Evolutionary conservation across 2,797 vertebrate genomes (phyloP), one percentile per base, ranked within the genome.

Genomic region (Moxostoma hubbsi): DNA sequence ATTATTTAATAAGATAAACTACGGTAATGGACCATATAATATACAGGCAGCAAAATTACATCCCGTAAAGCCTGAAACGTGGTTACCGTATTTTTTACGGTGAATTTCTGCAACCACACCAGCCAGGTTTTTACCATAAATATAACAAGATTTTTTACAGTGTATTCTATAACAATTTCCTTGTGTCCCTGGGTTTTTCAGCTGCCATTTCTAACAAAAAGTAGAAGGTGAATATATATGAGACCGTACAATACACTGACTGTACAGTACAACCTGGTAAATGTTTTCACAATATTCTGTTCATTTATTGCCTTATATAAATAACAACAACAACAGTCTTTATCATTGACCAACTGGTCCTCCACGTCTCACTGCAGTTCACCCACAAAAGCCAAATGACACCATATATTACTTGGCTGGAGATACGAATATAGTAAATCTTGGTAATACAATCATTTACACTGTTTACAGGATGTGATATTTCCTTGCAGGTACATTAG

Each of bases 381-480:
- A 11, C 5, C 6, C 6, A 7, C 58, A 6, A 13, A 74, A 79
- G 12, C 6, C 9, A 18, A 7, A 15, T 18, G 53, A 61, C 50
- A 9, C n/a, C 12, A 10, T 73, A 9, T 80, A 80, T 11, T 7
- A 16, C 47, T 49, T 80, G 10, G 70, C 70, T 59, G 63, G 45
- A 6, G 10, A 73, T 73, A 63, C 70, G 1, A 1, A 43, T 2
- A 24, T 51, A 45, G 12, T 66, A 24, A 13, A 50, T 7, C 13
- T 51, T 0, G 69, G 77, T 80, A 73, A 80, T 50, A 9, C 3
- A 58, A 3, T 10, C 15, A 9, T 62, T 62, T 36, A 6, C 4
- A 11, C 24, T 43, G 1, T 62, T 43, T 12, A 57, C 51, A 53
- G 12, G 7, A 57, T 36, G 18, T 61, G 9, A 1, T 61, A 9